phyloP scores from a whole-genome alignment of 2,797 vertebrate genomes.

The Pampus argenteus region DNA sequence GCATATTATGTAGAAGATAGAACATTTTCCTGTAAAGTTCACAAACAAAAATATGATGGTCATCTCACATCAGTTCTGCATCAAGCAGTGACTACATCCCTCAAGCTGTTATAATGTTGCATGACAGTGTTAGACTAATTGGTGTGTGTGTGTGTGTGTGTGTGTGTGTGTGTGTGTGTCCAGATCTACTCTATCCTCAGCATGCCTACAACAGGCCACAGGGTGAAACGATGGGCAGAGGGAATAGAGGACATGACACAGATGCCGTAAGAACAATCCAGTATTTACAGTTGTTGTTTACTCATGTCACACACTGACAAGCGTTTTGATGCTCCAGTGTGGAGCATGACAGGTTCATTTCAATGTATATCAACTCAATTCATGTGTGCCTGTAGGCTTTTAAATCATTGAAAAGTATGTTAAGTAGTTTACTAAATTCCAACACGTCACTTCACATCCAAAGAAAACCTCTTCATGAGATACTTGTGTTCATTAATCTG shows the following conservation, averaged over 20 bases:
- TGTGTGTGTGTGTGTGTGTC: slow-evolving; percentile 54
- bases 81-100: slow-evolving; percentile 20
- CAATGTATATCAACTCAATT: slow-evolving; percentile 21
- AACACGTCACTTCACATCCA: not conserved
- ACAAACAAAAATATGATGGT: slow-evolving; percentile 15
- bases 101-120: slow-evolving; percentile 33
- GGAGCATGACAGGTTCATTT: slow-evolving; percentile 32
- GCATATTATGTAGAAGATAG: not conserved
- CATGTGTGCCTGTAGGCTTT: slow-evolving; percentile 15
- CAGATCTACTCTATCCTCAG: slow-evolving; percentile 93
- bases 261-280: slow-evolving; percentile 89
- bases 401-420: slow-evolving; percentile 32
- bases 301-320: slow-evolving; percentile 27
- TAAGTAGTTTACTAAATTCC: slow-evolving; percentile 25
- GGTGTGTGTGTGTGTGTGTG: slow-evolving; percentile 51
- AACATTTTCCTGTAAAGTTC: slow-evolving; percentile 7
- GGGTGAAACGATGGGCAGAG: slow-evolving; percentile 85
- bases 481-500: slow-evolving; percentile 20
- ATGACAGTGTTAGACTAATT: slow-evolving; percentile 44
- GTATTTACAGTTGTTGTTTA: slow-evolving; percentile 27
- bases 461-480: slow-evolving; percentile 24
- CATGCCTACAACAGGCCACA: slow-evolving; percentile 85
- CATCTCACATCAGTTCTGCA: slow-evolving; percentile 30
- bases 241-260: slow-evolving; percentile 97
- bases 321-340: slow-evolving; percentile 20